Conservation (phyloP, 2,888 invertebrate species). For the Cepaea hortensis region DNA sequence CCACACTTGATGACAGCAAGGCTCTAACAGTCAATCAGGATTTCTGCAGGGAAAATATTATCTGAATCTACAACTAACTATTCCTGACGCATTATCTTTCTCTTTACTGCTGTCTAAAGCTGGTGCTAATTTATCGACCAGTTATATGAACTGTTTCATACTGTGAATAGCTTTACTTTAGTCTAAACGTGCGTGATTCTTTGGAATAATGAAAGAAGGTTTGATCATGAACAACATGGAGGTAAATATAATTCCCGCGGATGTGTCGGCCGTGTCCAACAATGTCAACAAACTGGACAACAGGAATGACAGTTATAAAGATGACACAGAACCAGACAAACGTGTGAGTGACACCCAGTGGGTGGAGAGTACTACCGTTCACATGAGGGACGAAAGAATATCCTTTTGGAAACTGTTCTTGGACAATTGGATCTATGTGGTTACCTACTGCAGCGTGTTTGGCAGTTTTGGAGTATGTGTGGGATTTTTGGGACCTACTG, state of each 20-base stretch:
- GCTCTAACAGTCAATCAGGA: too few relatives aligned
- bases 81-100: too few relatives aligned
- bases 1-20: too few relatives aligned
- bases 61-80: too few relatives aligned
- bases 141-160: background rate
- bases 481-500: constrained; percentile 78
- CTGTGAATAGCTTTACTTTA: background rate
- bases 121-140: too few relatives aligned
- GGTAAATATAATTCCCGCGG: background rate
- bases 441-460: constrained; percentile 77
- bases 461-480: constrained; percentile 79
- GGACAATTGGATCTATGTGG: constrained; percentile 75
- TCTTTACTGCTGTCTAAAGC: too few relatives aligned
- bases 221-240: background rate
- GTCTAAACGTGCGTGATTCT: background rate
- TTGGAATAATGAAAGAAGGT: background rate
- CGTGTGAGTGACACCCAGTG: constrained; percentile 40
- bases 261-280: background rate
- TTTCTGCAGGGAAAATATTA: too few relatives aligned
- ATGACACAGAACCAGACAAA: background rate
- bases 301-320: background rate
- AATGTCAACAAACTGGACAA: background rate
- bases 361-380: constrained; percentile 49
- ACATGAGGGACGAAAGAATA: constrained; percentile 55
- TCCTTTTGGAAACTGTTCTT: constrained; percentile 74